Base-by-base conservation (phyloP, 2,113 vertebrate species). In the human region DNA sequence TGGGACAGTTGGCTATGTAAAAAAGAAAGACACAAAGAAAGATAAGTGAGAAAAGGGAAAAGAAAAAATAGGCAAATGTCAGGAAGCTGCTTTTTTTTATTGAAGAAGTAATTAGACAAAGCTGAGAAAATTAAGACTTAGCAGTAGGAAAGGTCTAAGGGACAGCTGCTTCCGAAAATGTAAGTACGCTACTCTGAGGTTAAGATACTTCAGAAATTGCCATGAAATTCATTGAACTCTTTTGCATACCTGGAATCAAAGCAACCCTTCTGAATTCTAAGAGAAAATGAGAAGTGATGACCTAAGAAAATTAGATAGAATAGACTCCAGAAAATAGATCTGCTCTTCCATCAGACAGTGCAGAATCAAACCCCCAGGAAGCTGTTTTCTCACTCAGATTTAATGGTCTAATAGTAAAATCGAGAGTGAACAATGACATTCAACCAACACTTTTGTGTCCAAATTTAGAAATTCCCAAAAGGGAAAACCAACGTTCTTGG, bases 121-220 rank as follows among this genome's bases (percentile, higher is more conserved):
- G 70, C 84, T 98, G 64, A 97, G 97, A 97, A 97, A 97, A 97
- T 96, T 98, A 98, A 95, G 83, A 94, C 48, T 50, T n/a, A 66
- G 4, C 80, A 55, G 12, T 94, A 89, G 75, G 78, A 32, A 40
- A 90, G 50, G 20, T 89, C 90, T 73, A 52, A 97, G 30, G 70
- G 70, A 57, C 97, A 61, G 82, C 40, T 88, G 3, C 73, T 97
- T 97, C 72, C 93, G 52, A 96, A 92, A 92, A 59, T 48, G 20
- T 11, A 94, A 45, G 48, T 91, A 20, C 70, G 17, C n/a, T 2
- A 0, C 83, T 61, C 27, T 64, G 30, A 95, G 70, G 68, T 30
- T 80, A 72, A 95, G 45, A 25, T 35, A 43, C 12, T 89, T 82
- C 13, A 17, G 12, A 38, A 91, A 82, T 75, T 61, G 13, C 84